A percentile compares a stretch with the other conserved stretches of the same genome.
Evolutionary conservation across 2,113 vertebrate genomes (phyloP).

Genomic region (zebrafish (Danio rerio)): GRCz12tu NC_133198.1:43872501-43873000

Average conservation of each 20-base stretch:
- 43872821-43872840: constrained; percentile 1
- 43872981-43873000: constrained; percentile 35
- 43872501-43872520: neutral
- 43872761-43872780: neutral
- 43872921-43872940: neutral
- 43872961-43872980: neutral
- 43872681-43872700: constrained; percentile 2
- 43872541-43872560: neutral
- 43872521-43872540: neutral
- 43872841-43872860: neutral
- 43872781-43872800: neutral
- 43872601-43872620: neutral
- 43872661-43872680: constrained; percentile 14
- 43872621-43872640: constrained; percentile 2
- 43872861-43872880: neutral
- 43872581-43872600: neutral
- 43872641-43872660: constrained; percentile 24
- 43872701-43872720: constrained; percentile 25
- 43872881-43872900: neutral
- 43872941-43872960: neutral
- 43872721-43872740: neutral
- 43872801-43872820: neutral
- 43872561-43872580: neutral
- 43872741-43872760: neutral
- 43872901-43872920: neutral